phyloP scores from a whole-genome alignment of 2,797 vertebrate species.

The Tapera naevia region DNA sequence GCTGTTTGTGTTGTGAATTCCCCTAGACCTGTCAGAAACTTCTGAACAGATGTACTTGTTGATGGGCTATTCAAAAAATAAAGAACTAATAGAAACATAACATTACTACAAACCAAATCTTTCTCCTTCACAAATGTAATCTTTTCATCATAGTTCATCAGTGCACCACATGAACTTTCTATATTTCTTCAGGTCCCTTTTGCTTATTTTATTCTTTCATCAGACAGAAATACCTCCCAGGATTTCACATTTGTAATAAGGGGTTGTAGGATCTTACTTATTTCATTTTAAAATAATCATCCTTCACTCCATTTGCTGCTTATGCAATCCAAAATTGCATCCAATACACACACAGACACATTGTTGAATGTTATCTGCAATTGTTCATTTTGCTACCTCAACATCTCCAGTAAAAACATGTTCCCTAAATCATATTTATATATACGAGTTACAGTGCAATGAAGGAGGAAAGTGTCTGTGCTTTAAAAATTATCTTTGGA shows the following conservation, averaged over 20 bases:
- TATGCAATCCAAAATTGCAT: background rate
- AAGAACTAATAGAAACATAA: background rate
- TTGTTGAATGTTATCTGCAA: background rate
- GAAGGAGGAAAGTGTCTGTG: conserved; percentile 28
- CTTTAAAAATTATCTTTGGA: conserved; percentile 50
- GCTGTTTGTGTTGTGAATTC: background rate
- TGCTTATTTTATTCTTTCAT: background rate
- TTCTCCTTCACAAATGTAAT: background rate
- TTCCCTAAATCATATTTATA: conserved; percentile 36
- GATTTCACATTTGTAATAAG: background rate
- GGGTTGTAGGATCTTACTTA: background rate
- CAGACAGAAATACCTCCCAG: background rate
- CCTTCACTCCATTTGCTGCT: background rate
- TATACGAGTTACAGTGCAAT: background rate
- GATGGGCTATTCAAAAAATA: background rate
- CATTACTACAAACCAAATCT: background rate
- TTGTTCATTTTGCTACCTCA: conserved; percentile 33
- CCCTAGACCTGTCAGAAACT: background rate
- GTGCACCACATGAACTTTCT: background rate
- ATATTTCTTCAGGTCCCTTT: background rate
- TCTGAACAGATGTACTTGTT: background rate
- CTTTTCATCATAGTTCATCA: background rate
- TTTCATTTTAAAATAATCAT: background rate
- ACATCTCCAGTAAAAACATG: conserved; percentile 1
- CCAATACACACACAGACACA: background rate